Evolutionary conservation across 2,113 vertebrate genomes (phyloP).

Genomic region (Scomber scombrus): DNA sequence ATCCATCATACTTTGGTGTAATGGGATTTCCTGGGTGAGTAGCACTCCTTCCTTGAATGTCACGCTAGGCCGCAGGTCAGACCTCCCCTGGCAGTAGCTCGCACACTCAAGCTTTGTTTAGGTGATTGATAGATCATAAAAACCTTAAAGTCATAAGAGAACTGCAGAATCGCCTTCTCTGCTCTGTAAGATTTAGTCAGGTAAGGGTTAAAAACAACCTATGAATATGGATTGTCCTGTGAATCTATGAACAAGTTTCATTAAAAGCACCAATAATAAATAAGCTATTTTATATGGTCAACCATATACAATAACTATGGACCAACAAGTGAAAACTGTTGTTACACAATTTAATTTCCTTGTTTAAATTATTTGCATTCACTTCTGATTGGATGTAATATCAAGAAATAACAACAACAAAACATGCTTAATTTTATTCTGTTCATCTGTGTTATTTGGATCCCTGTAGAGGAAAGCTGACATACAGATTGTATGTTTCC

Average conservation of each 20-base stretch:
- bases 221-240: conserved; percentile 53
- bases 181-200: conserved; percentile 41
- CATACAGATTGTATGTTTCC: conserved; percentile 35
- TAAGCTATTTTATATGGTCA: background rate
- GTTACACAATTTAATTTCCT: background rate
- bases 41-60: conserved; percentile 84
- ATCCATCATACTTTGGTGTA: conserved; percentile 87
- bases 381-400: background rate
- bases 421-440: background rate
- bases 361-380: background rate
- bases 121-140: conserved; percentile 85
- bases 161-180: conserved; percentile 45
- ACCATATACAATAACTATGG: background rate
- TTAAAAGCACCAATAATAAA: conserved; percentile 8
- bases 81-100: conserved; percentile 77
- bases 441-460: background rate
- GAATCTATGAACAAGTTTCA: conserved; percentile 8
- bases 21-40: conserved; percentile 85
- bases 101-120: conserved; percentile 69
- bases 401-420: background rate
- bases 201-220: conserved; percentile 41
- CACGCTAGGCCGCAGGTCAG: conserved; percentile 82
- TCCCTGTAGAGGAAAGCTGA: background rate
- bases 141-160: conserved; percentile 66
- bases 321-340: background rate